Evolutionary conservation across 1,140 invertebrate genomes (phyloP).

Genomic region (Cotesia glomerata): DNA sequence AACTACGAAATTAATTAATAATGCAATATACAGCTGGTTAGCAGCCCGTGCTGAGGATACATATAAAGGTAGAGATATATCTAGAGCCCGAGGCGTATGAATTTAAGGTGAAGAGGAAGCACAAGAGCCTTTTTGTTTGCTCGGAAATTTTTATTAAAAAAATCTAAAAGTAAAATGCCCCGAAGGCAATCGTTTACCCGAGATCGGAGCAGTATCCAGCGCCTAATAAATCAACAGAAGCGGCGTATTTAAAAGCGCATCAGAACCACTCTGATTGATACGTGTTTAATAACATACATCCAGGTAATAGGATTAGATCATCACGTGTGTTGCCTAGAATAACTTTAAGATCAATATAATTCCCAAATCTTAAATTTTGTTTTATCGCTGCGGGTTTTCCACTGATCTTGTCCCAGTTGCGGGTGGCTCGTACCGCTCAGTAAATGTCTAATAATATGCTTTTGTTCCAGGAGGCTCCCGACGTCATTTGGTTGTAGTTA

Average conservation of each 20-base stretch:
- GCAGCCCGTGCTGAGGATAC: constrained; percentile 17
- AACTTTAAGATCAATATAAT: background rate
- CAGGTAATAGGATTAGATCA: constrained; percentile 23
- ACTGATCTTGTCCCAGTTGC: constrained; percentile 42
- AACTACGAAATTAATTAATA: too few species aligned
- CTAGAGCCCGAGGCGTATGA: background rate
- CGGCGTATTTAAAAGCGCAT: constrained; percentile 57
- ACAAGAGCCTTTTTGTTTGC: background rate
- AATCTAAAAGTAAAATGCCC: constrained; percentile 1
- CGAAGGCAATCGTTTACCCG: constrained; percentile 9
- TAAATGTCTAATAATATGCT: constrained; percentile 56
- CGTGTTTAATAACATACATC: constrained; percentile 61
- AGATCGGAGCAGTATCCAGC: constrained; percentile 14
- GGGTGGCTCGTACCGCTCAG: constrained; percentile 37
- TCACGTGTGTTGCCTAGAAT: background rate
- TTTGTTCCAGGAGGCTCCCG: constrained; percentile 54
- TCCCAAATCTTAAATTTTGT: background rate
- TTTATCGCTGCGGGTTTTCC: constrained; percentile 30
- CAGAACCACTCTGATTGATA: constrained; percentile 58
- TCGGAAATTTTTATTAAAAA: constrained; percentile 4
- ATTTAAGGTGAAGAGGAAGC: constrained; percentile 9
- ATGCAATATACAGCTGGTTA: background rate
- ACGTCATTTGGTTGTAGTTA: constrained; percentile 33
- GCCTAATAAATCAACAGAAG: constrained; percentile 54
- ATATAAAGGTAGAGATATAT: background rate